Base-by-base conservation (phyloP, 1,140 invertebrate species). In the Periplaneta americana region DNA sequence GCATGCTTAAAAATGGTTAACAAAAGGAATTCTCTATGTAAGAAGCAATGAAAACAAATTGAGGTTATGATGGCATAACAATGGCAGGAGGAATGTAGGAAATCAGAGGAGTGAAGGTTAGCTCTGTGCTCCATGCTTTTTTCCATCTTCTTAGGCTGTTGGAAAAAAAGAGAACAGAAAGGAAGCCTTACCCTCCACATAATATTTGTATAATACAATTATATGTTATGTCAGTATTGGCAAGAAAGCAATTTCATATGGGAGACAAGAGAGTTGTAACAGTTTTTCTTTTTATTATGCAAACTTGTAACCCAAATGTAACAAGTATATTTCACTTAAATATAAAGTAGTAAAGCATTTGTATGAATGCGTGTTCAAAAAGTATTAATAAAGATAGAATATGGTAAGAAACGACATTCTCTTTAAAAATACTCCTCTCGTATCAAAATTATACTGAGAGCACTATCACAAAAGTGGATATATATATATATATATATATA, bases 181-280 rank as follows among this genome's bases (percentile, higher is more conserved):
- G 34, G 74, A 78, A 48, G 74, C 81, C 82, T 85, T 85, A 86
- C 85, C 85, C 80, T 83, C 75, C 35, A 82, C 77, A 82, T n/a
- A 35, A 31, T 36, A 78, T 66, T 28, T 66, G 48, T 28, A 77
- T 77, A 34, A 77, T 36, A 77, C 75, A 77, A 33, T 18, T 33
- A 75, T 36, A 77, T 77, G 9, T 33, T 33, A 77, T 10, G 33
- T 13, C 31, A 77, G 33, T 77, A 34, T 22, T 34, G 75, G 35
- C 33, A 77, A 33, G 17, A 77, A 77, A 77, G 33, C 35, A 36
- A 18, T 33, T 34, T 9, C 33, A 77, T 13, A 66, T 66, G 48
- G 48, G 3, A 66, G 48, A 66, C n/a, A n/a, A 28, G 48, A n/a
- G 48, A n/a, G 48, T 66, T 66, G 17, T 48, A 15, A 18, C 15